A percentile compares a stretch with the other conserved stretches of the same genome.
phyloP scores from a whole-genome alignment of 2,113 vertebrate species.

The Antidorcas marsupialis region DNA sequence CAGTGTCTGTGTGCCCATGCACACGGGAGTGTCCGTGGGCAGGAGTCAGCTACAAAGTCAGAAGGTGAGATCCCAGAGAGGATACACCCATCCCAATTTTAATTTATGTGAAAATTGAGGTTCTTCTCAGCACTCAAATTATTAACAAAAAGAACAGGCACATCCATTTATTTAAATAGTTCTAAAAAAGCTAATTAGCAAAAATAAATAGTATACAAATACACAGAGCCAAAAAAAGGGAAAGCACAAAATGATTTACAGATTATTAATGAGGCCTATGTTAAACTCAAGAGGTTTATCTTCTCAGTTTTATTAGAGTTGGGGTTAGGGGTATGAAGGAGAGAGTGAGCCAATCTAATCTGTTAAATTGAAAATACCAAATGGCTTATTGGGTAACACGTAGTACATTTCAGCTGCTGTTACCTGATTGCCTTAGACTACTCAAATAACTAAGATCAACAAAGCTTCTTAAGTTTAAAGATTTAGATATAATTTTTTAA shows the following conservation, averaged over 20 bases:
- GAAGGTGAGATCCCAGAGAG: constrained; percentile 68
- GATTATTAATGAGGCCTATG: constrained; percentile 68
- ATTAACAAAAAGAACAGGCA: constrained; percentile 61
- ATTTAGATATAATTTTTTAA: constrained; percentile 55
- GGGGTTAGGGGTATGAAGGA: constrained; percentile 59
- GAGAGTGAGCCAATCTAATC: constrained; percentile 62
- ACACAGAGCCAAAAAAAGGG: constrained; percentile 74
- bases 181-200: constrained; percentile 56
- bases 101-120: constrained; percentile 59
- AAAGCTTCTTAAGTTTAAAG: constrained; percentile 67
- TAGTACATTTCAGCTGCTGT: constrained; percentile 48
- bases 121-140: constrained; percentile 71
- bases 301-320: constrained; percentile 51
- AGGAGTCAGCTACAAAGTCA: constrained; percentile 70
- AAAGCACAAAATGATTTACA: constrained; percentile 76
- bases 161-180: constrained; percentile 71
- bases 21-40: not conserved
- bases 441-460: constrained; percentile 67
- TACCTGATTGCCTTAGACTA: constrained; percentile 69
- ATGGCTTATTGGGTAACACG: constrained; percentile 69
- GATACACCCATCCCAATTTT: constrained; percentile 56
- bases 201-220: constrained; percentile 68
- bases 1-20: constrained; percentile 22
- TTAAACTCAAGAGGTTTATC: constrained; percentile 60
- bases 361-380: constrained; percentile 76